Evolutionary conservation across 2,113 vertebrate species (phyloP).

Genomic region (Malurus elegans): DNA sequence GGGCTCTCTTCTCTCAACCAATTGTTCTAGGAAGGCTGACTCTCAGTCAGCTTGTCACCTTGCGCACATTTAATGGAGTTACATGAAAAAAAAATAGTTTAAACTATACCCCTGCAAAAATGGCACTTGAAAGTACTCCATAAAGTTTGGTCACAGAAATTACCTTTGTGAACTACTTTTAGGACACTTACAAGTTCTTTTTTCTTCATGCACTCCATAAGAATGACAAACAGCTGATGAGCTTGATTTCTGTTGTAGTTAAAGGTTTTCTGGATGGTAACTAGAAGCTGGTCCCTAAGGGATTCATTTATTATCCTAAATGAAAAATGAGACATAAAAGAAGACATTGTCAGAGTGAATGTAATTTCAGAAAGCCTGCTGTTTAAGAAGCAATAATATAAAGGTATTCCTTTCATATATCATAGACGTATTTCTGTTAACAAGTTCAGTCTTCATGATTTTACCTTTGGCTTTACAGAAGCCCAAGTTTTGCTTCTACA

Average conservation of each 20-base stretch:
- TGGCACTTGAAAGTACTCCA: neutral
- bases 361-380: neutral
- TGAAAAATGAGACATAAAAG: slow-evolving; percentile 14
- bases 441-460: neutral
- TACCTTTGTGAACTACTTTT: neutral
- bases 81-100: neutral
- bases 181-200: slow-evolving; percentile 90
- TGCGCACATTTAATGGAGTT: neutral
- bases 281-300: slow-evolving; percentile 90
- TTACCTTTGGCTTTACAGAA: neutral
- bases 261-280: slow-evolving; percentile 98
- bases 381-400: neutral
- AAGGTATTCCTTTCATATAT: neutral
- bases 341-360: neutral
- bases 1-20: neutral
- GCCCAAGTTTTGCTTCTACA: neutral
- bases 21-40: neutral
- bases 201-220: slow-evolving; percentile 98
- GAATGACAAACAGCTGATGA: slow-evolving; percentile 88
- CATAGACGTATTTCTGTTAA: neutral
- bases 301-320: slow-evolving; percentile 87
- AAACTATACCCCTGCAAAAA: neutral
- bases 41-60: neutral
- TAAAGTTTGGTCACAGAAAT: neutral
- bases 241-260: slow-evolving; percentile 92